These are phyloP conservation scores for Perca schrenkii DNA, from an alignment of 2,113 vertebrate genomes.

Conservation along the genomic window DNA sequence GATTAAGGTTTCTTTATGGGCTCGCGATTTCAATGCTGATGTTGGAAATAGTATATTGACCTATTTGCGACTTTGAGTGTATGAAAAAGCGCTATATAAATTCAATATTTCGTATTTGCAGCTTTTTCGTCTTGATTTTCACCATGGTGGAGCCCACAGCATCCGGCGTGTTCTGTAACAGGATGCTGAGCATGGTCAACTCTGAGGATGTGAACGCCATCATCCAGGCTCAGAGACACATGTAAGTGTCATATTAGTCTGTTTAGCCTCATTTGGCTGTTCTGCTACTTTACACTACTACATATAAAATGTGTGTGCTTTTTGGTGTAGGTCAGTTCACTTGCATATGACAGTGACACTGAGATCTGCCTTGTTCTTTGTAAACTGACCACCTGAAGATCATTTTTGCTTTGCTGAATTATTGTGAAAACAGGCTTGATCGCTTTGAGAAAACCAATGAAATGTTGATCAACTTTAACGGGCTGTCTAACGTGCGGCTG, in stretches of 20 bases:
- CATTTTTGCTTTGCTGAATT: constrained; percentile 10
- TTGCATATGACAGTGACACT: neutral
- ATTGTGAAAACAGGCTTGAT: constrained; percentile 88
- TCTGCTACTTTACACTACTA: neutral
- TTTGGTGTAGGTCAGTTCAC: neutral
- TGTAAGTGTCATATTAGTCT: constrained; percentile 84
- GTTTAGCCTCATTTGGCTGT: neutral
- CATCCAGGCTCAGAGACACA: constrained; percentile 97
- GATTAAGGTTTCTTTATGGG: neutral
- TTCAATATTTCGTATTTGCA: constrained; percentile 18
- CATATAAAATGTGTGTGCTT: neutral
- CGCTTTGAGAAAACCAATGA: constrained; percentile 99
- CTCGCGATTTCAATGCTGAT: neutral
- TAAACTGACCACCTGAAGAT: neutral
- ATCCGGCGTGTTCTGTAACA: constrained; percentile 92
- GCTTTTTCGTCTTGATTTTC: constrained; percentile 4
- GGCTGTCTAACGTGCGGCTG: constrained; percentile 90
- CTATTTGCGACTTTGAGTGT: too few relatives aligned
- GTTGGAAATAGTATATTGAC: neutral
- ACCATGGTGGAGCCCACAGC: constrained; percentile 90
- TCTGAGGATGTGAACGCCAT: constrained; percentile 96
- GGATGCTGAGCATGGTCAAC: constrained; percentile 98
- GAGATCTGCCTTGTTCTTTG: neutral
- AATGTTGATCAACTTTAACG: constrained; percentile 98
- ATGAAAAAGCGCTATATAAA: too few relatives aligned